Evolutionary conservation across 2,888 invertebrate genomes (phyloP).

Genomic region (Lamproptera curius): DNA sequence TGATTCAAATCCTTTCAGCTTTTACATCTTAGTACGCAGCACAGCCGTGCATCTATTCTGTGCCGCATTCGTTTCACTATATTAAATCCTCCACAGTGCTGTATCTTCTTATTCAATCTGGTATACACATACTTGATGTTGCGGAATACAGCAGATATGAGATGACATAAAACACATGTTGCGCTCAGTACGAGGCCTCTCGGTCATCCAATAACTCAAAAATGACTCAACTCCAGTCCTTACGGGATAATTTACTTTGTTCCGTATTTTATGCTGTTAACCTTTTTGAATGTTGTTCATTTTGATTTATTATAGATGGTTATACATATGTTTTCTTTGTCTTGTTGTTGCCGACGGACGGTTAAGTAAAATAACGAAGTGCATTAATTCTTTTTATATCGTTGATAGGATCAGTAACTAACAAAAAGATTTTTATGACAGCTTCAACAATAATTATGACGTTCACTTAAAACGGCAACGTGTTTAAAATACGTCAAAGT

Average conservation of each 20-base stretch:
- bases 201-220: conserved; percentile 60
- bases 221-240: conserved; percentile 55
- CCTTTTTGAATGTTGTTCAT: neutral
- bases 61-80: conserved; percentile 55
- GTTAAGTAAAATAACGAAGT: no score
- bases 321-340: neutral
- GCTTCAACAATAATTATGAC: neutral
- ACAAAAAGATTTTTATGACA: no score
- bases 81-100: conserved; percentile 57
- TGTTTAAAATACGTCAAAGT: neutral
- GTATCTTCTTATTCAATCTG: conserved; percentile 67
- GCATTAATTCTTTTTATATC: no score
- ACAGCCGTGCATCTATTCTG: conserved; percentile 42
- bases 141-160: conserved; percentile 53
- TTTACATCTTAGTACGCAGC: conserved; percentile 67
- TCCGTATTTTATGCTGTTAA: conserved; percentile 23
- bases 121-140: conserved; percentile 48
- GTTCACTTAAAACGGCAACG: neutral
- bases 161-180: conserved; percentile 68
- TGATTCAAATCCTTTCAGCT: conserved; percentile 70
- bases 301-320: neutral
- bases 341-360: no score
- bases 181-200: conserved; percentile 53
- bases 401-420: no score
- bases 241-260: conserved; percentile 53